Evolutionary conservation across 1,140 invertebrate genomes (phyloP), one percentile per base, ranked within the genome.

Genomic region (Hyles euphorbiae): DNA sequence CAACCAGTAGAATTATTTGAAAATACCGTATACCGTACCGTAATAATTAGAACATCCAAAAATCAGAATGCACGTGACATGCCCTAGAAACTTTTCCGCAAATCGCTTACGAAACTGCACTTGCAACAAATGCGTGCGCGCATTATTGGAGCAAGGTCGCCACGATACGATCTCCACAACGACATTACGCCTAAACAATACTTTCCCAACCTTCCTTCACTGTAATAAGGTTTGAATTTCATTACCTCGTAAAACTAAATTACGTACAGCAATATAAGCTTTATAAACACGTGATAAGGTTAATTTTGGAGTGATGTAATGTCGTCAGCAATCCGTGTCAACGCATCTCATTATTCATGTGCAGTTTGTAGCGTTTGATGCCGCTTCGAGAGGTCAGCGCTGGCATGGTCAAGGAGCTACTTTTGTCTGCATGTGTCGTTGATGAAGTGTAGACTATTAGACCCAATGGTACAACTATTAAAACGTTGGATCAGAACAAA

Each of bases 101-200:
- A 56, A 52, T 51, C 36, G 43, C 46, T 57, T 57, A 63, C 65
- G 53, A 63, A 66, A 62, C 44, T 61, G 60, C 68, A 65, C 60
- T 57, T 63, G 51, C 52, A 57, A 57, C 52, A 50, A 56, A 64
- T 79, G 76, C 68, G 72, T 64, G 33, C 61, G 72, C 76, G 73
- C 70, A 68, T 65, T 81, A 74, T 74, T 75, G 68, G 81, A 76
- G 69, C 80, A 83, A 83, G 81, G 81, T 69, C 70, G 36, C 36
- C 36, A 8, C 36, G 5, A 40, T 8, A 8, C 36, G 4, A 56
- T 32, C 32, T 32, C 45, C n/a, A 3, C 11, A 34, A 51, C 34
- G 11, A 44, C 52, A 22, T 22, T 22, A 22, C 22, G 22, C 22
- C 22, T 22, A 22, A 22, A 22, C 22, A 22, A 22, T 22, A 22